Base-by-base conservation (phyloP, 1,140 invertebrate genomes). In the Eriosoma lanigerum region DNA sequence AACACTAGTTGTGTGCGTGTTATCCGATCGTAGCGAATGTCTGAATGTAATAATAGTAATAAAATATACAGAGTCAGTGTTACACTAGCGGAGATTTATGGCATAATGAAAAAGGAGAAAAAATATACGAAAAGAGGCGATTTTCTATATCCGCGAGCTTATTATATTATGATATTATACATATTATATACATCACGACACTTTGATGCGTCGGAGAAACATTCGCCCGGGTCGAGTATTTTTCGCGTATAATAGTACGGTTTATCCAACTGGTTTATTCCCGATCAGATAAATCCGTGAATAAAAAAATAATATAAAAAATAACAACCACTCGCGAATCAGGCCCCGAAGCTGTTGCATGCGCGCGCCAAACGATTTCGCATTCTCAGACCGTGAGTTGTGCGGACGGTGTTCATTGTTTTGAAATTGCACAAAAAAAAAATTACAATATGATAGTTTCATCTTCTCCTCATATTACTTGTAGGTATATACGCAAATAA, bases 331-430 rank as follows among this genome's bases (percentile, higher is more conserved):
- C 58, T 26, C 17, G 58, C 24, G n/a, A n/a, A n/a, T n/a, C n/a
- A n/a, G n/a, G n/a, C 58, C 26, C 60, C 6, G 60, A 32, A 32
- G 17, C 26, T 26, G 60, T 62, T 15, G 50, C 50, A 19, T 19
- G 62, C 62, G 62, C 32, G 19, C 32, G 19, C 32, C 62, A 66
- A 66, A 66, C 62, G 26, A 66, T 66, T 66, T 66, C 29, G 62
- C 62, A 66, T 66, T 38, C 62, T 44, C 62, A 66, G 32, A 66
- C 62, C 29, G n/a, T 66, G 62, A 38, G 10, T n/a, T 44, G 19
- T 12, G 26, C 6, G 15, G 9, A 29, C 17, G 19, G 10, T 3
- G 38, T n/a, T n/a, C 19, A n/a, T 68, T 21, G 64, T 68, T 68
- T 68, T 17, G 21, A 68, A 68, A 68, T 24, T 17, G 64, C 15